A percentile compares a stretch with the other conserved stretches of the same genome.
phyloP scores from a whole-genome alignment of 2,888 invertebrate species.

The Candidula unifasciata region DNA sequence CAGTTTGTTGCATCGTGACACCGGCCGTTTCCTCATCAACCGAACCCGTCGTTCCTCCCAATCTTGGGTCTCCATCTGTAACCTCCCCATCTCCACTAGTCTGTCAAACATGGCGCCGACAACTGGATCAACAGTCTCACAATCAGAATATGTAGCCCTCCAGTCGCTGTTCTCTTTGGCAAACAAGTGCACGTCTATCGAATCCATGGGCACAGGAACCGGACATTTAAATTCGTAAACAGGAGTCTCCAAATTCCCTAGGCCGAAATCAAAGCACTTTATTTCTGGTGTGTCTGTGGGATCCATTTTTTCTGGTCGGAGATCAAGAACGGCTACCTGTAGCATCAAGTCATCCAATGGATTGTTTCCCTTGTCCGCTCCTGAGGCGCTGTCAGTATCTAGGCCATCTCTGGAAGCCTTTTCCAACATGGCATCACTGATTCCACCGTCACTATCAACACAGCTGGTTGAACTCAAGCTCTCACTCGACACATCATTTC shows the following conservation, averaged over 20 bases:
- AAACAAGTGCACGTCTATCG: slow-evolving; percentile 52
- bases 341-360: slow-evolving; percentile 62
- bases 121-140: not conserved
- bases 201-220: slow-evolving; percentile 62
- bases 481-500: slow-evolving; percentile 43
- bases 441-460: slow-evolving; percentile 42
- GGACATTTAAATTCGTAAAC: slow-evolving; percentile 66
- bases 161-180: slow-evolving; percentile 48
- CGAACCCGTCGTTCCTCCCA: slow-evolving; percentile 64
- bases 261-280: slow-evolving; percentile 71
- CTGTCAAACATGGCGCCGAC: slow-evolving; percentile 60
- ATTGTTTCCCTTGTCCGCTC: slow-evolving; percentile 58
- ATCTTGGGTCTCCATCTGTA: slow-evolving; percentile 67
- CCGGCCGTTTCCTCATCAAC: slow-evolving; percentile 54
- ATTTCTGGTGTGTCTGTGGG: slow-evolving; percentile 66
- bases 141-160: not conserved
- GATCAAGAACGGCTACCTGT: slow-evolving; percentile 61
- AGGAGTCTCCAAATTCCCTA: slow-evolving; percentile 64
- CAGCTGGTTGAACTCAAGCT: slow-evolving; percentile 54
- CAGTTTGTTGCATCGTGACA: slow-evolving; percentile 43
- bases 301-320: slow-evolving; percentile 71
- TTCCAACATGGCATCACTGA: slow-evolving; percentile 48
- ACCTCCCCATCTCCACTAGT: slow-evolving; percentile 65
- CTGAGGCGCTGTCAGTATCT: slow-evolving; percentile 63
- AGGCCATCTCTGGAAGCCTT: slow-evolving; percentile 46